A percentile compares a stretch with the other conserved stretches of the same genome.
Evolutionary conservation across 2,888 invertebrate species (phyloP).

Genomic region (Ormyrus thymus): DNA sequence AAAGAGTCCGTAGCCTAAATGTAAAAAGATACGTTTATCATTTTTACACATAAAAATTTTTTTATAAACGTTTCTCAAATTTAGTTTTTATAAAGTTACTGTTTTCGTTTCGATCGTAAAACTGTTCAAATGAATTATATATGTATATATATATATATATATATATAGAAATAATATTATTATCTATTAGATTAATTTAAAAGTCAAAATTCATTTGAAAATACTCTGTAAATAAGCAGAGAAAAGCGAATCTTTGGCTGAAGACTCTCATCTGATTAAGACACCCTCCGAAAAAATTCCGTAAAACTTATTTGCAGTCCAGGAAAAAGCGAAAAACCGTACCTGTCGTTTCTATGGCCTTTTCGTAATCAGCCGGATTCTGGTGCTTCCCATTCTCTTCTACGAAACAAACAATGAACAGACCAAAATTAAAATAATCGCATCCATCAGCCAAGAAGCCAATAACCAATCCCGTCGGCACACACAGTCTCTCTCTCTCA

Average conservation of each 20-base stretch:
- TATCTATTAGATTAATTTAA: too few relatives aligned
- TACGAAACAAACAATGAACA: background rate
- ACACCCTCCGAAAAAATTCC: too few relatives aligned
- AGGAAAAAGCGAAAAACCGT: background rate
- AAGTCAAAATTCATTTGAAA: too few relatives aligned
- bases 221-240: too few relatives aligned
- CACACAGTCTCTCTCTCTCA: conserved; percentile 13
- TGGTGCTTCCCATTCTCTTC: conserved; percentile 20
- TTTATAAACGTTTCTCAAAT: background rate
- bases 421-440: background rate
- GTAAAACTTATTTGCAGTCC: too few relatives aligned
- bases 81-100: too few relatives aligned
- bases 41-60: background rate
- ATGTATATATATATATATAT: too few relatives aligned
- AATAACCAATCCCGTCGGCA: background rate
- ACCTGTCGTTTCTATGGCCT: conserved; percentile 42
- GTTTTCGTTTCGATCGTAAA: too few relatives aligned
- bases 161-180: too few relatives aligned
- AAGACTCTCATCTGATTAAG: too few relatives aligned
- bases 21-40: background rate
- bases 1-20: conserved; percentile 80
- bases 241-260: too few relatives aligned
- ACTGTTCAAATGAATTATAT: too few relatives aligned
- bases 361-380: conserved; percentile 39
- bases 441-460: background rate